Conservation (phyloP, 2,113 vertebrate genomes). For the Gnathonemus longibarbis region DNA sequence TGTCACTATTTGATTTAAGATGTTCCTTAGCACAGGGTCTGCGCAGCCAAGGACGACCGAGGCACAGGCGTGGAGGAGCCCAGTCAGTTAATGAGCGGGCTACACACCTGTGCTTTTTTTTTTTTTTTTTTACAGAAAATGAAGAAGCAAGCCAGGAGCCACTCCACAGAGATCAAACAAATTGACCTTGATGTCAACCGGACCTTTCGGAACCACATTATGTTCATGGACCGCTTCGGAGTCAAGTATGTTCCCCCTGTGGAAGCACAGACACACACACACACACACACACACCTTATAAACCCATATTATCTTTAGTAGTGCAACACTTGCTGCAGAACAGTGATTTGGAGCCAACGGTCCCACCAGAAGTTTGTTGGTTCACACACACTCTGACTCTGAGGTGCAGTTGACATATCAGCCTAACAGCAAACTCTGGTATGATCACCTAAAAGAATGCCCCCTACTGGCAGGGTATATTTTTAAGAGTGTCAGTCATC, state of each 20-base stretch:
- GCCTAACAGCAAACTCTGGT: background rate
- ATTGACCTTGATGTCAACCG: conserved; percentile 87
- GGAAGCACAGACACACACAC: background rate
- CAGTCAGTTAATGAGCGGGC: background rate
- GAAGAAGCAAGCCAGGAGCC: conserved; percentile 74
- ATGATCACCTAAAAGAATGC: background rate
- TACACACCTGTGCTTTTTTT: background rate
- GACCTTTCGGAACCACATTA: conserved; percentile 88
- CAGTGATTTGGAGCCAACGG: background rate
- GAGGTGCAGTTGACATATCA: background rate
- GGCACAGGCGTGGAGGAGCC: background rate
- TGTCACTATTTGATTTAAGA: background rate
- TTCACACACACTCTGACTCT: background rate
- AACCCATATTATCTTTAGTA: background rate
- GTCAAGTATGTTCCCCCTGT: conserved; percentile 69
- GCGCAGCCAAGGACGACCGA: background rate
- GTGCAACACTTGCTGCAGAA: background rate
- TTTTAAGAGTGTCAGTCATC: background rate
- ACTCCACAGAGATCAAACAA: conserved; percentile 83
- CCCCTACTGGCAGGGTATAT: background rate
- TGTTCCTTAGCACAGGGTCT: background rate
- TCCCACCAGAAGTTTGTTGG: background rate
- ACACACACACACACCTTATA: background rate
- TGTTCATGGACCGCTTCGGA: conserved; percentile 87
- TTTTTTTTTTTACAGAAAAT: conserved; percentile 62